Evolutionary conservation across 2,888 invertebrate species (phyloP).

Genomic region (Drepana falcataria): DNA sequence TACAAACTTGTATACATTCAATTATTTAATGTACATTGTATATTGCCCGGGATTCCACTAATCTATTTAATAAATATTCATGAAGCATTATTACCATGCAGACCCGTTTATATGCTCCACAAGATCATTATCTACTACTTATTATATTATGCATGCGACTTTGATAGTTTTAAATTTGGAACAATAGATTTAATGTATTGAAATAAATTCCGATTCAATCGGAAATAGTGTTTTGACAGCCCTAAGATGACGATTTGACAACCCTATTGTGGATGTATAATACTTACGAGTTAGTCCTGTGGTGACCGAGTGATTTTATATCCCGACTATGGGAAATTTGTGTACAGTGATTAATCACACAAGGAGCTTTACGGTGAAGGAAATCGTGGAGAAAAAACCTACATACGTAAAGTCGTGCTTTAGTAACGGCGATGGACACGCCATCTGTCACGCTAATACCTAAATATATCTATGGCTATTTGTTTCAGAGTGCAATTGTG

Average conservation of each 20-base stretch:
- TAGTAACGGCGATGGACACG: too few relatives aligned
- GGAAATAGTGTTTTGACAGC: neutral
- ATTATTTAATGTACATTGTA: conserved; percentile 17
- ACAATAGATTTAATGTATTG: neutral
- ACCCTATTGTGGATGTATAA: too few relatives aligned
- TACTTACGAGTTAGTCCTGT: too few relatives aligned
- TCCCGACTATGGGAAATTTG: too few relatives aligned
- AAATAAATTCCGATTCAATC: neutral
- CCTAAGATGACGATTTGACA: conserved; percentile 4
- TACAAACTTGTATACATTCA: neutral
- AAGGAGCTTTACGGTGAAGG: too few relatives aligned
- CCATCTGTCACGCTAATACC: too few relatives aligned
- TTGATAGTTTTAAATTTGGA: neutral
- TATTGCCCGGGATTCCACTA: conserved; percentile 21
- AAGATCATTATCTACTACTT: conserved; percentile 17
- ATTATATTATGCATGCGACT: neutral
- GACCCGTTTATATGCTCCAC: conserved; percentile 18
- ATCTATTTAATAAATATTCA: conserved; percentile 34
- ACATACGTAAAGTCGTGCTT: too few relatives aligned
- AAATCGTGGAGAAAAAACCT: too few relatives aligned
- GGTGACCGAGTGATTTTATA: too few relatives aligned
- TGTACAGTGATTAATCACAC: too few relatives aligned
- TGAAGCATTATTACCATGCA: conserved; percentile 20
- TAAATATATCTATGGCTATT: conserved; percentile 1
- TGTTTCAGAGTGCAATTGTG: conserved; percentile 86